Evolutionary conservation across 37 sponge, comb jelly and placozoan genomes (phyloP).

Genomic region (Diacarnus erythraeanus): DNA sequence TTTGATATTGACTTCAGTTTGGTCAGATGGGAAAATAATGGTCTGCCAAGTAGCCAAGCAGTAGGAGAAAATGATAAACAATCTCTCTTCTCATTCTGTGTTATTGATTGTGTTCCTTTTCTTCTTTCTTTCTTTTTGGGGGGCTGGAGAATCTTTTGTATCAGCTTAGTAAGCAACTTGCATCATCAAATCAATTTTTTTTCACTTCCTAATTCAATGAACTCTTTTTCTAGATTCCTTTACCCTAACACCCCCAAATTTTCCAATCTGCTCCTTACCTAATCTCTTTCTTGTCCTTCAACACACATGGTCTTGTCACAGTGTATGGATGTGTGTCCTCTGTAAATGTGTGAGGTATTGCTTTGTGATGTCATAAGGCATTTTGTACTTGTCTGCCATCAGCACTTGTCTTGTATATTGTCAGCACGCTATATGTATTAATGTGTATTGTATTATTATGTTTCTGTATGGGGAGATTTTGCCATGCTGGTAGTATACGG

Average conservation of each 20-base stretch:
- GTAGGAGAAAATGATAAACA: background rate
- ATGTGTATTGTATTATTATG: too few relatives aligned
- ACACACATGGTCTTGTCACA: too few relatives aligned
- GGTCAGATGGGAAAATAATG: constrained; percentile 55
- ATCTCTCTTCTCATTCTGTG: background rate
- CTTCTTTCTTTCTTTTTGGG: background rate
- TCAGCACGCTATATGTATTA: too few relatives aligned
- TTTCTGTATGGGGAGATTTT: too few relatives aligned
- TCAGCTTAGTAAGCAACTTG: background rate
- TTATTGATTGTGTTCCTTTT: background rate
- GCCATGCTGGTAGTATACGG: too few relatives aligned
- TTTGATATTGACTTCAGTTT: constrained; percentile 53
- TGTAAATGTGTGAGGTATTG: too few relatives aligned
- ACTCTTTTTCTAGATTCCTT: background rate
- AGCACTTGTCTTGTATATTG: too few relatives aligned
- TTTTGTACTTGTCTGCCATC: too few relatives aligned
- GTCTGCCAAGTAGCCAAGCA: constrained; percentile 57
- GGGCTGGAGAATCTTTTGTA: background rate
- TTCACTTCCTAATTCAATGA: background rate
- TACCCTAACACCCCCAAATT: background rate
- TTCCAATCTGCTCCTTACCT: too few relatives aligned
- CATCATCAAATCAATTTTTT: background rate
- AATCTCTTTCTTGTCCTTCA: too few relatives aligned
- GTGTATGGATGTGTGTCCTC: too few relatives aligned
- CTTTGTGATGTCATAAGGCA: too few relatives aligned